A percentile compares a stretch with the other conserved stretches of the same genome.
These are phyloP conservation scores for Dinocampus coccinellae DNA, from an alignment of 2,888 invertebrate species.

Conservation along the genomic window DNA sequence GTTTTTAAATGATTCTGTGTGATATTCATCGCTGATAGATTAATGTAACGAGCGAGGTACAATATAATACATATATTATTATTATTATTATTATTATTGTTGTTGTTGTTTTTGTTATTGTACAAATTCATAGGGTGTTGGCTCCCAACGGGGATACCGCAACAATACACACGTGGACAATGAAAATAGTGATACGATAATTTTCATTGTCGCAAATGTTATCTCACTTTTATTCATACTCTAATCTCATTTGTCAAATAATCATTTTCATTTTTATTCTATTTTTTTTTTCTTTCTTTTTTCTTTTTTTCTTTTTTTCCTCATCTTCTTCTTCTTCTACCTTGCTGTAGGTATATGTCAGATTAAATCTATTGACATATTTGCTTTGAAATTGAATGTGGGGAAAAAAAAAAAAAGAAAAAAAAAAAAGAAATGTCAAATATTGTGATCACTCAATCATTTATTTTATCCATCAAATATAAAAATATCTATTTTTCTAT, in stretches of 20 bases:
- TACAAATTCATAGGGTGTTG: background rate
- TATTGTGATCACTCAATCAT: conserved; percentile 31
- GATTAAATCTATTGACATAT: conserved; percentile 13
- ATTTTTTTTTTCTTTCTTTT: background rate
- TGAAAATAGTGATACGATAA: conserved; percentile 29
- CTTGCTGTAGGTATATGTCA: background rate
- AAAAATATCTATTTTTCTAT: conserved; percentile 2
- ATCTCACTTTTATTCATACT: conserved; percentile 40
- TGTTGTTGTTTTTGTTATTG: background rate
- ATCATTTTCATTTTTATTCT: too few relatives aligned
- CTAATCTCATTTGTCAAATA: conserved; percentile 40
- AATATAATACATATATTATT: background rate
- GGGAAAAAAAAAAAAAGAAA: too few relatives aligned
- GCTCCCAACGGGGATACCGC: conserved; percentile 34
- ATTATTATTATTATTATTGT: background rate
- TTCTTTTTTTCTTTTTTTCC: too few relatives aligned
- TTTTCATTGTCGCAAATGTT: conserved; percentile 33
- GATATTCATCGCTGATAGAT: background rate
- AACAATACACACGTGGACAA: conserved; percentile 36
- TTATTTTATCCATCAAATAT: background rate
- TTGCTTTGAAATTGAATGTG: conserved; percentile 14
- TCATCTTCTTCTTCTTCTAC: background rate
- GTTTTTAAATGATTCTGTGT: too few relatives aligned
- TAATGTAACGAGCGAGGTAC: background rate
- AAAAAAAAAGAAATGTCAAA: conserved; percentile 29